phyloP scores from a whole-genome alignment of 2,797 vertebrate species.

The Lates japonicus region DNA sequence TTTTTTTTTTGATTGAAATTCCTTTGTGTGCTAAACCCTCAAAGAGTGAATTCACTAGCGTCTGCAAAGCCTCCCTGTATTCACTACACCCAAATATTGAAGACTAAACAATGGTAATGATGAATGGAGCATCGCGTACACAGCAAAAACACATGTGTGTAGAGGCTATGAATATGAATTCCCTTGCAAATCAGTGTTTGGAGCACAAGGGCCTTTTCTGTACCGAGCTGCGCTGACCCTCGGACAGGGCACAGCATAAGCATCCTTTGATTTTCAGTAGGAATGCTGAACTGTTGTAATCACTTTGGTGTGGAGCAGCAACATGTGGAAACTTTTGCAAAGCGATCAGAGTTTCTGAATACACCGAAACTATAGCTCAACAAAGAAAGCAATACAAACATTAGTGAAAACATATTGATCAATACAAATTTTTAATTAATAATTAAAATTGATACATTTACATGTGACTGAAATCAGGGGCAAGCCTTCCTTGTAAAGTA shows the following conservation, averaged over 20 bases:
- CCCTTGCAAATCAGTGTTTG: constrained; percentile 43
- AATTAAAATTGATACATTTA: neutral
- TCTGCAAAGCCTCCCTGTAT: constrained; percentile 20
- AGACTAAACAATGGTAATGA: constrained; percentile 48
- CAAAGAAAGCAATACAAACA: no score
- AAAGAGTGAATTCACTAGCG: constrained; percentile 20
- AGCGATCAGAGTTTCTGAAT: neutral
- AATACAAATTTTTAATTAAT: no score
- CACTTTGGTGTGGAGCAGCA: neutral
- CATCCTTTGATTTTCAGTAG: constrained; percentile 26
- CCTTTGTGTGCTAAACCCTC: constrained; percentile 32
- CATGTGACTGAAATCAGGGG: neutral
- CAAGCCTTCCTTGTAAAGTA: no score
- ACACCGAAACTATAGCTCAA: neutral
- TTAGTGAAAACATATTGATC: no score
- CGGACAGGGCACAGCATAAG: neutral
- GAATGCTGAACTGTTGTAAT: constrained; percentile 33
- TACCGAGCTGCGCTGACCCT: constrained; percentile 18
- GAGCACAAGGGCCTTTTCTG: constrained; percentile 19
- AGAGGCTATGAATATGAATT: constrained; percentile 50
- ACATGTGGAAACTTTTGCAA: constrained; percentile 35
- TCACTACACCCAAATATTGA: constrained; percentile 25
- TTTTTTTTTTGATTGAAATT: neutral
- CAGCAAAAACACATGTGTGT: constrained; percentile 36
- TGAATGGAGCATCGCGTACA: constrained; percentile 45